Evolutionary conservation across 2,113 vertebrate species (phyloP).

Genomic region (Pao palembangensis): DNA sequence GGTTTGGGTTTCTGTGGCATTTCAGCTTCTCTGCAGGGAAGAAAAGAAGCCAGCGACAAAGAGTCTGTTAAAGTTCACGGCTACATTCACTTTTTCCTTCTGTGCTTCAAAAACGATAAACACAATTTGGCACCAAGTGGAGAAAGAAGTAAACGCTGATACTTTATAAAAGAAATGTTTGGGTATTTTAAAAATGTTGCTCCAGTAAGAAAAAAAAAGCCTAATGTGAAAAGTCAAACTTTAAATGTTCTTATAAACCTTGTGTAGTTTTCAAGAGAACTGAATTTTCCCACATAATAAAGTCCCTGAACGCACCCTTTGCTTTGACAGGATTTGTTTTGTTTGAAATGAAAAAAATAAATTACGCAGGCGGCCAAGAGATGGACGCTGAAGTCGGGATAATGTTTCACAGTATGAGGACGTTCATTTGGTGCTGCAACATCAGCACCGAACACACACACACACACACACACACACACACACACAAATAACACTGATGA

Average conservation of each 20-base stretch:
- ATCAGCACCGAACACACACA: too few relatives aligned
- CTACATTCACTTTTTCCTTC: background rate
- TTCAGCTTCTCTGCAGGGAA: background rate
- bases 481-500: too few relatives aligned
- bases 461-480: too few relatives aligned
- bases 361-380: constrained; percentile 45
- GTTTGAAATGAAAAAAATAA: constrained; percentile 50
- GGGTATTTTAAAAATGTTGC: too few relatives aligned
- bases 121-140: constrained; percentile 56
- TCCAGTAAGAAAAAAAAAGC: constrained; percentile 10
- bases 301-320: constrained; percentile 19
- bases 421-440: constrained; percentile 9
- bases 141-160: background rate
- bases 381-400: constrained; percentile 33
- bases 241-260: too few relatives aligned
- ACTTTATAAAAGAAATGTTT: too few relatives aligned
- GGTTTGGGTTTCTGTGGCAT: too few relatives aligned
- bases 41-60: background rate
- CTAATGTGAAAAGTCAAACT: too few relatives aligned
- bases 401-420: constrained; percentile 66
- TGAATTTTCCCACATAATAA: background rate
- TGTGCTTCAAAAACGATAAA: constrained; percentile 29
- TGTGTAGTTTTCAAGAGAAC: background rate
- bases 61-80: too few relatives aligned
- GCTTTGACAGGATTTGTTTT: constrained; percentile 17